Percentiles rank a stretch among this genome's conserved stretches.
Conservation (phyloP, 37 sponge, comb jelly and placozoan species). For the Beroe forskalii region DNA sequence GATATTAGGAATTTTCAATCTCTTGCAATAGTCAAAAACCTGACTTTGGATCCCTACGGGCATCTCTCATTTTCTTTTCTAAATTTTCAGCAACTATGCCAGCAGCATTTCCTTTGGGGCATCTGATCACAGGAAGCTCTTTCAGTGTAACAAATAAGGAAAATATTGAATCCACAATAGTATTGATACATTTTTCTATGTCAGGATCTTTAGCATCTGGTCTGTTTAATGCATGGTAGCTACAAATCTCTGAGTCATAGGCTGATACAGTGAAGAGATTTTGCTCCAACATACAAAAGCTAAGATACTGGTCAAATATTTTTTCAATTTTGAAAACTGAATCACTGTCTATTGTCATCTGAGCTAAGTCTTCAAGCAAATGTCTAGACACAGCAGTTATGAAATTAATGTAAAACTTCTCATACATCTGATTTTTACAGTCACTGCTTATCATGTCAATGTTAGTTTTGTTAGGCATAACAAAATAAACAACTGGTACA, state of each 20-base stretch:
- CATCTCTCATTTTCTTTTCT: conserved; percentile 87
- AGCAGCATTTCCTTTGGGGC: conserved; percentile 95
- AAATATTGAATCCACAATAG: conserved; percentile 86
- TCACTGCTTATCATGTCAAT: conserved; percentile 72
- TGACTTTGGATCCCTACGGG: conserved; percentile 67
- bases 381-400: conserved; percentile 83
- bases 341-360: conserved; percentile 71
- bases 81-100: conserved; percentile 92
- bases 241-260: conserved; percentile 70
- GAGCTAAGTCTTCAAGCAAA: conserved; percentile 86
- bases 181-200: conserved; percentile 74
- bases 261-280: conserved; percentile 83
- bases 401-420: conserved; percentile 87
- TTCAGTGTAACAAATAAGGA: conserved; percentile 90
- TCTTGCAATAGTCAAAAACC: too few relatives aligned
- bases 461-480: conserved; percentile 79
- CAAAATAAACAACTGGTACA: conserved; percentile 90
- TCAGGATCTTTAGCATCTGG: conserved; percentile 84
- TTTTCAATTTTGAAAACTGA: conserved; percentile 54
- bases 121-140: conserved; percentile 91
- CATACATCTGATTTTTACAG: conserved; percentile 81
- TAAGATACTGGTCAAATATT: conserved; percentile 94
- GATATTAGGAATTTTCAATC: too few relatives aligned
- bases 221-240: conserved; percentile 89
- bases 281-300: conserved; percentile 89